Percentiles rank a stretch among this genome's conserved stretches.
phyloP scores from a whole-genome alignment of 2,888 invertebrate genomes.

The Lumbricus terrestris region DNA sequence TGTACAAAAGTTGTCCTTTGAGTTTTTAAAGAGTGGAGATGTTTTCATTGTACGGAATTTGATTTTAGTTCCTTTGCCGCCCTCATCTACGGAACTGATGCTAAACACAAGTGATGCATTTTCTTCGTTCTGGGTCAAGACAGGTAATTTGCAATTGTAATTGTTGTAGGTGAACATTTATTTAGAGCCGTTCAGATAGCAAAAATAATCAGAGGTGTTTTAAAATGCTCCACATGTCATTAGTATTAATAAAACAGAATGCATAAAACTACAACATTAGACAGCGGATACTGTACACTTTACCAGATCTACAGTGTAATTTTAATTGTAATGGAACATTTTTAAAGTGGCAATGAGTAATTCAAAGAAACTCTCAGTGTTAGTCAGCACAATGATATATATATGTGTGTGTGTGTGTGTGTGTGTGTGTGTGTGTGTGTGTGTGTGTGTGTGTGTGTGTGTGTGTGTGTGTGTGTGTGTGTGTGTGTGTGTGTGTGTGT shows the following conservation, averaged over 20 bases:
- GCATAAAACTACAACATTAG: background rate
- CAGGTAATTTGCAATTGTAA: slow-evolving; percentile 20
- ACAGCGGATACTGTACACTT: background rate
- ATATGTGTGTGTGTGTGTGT: no score
- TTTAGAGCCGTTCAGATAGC: no score
- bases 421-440: no score
- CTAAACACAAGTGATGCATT: slow-evolving; percentile 30
- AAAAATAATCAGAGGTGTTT: background rate
- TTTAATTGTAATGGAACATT: no score
- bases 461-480: no score
- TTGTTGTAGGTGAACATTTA: no score
- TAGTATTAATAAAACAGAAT: background rate
- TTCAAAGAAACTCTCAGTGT: no score
- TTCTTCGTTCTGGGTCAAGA: slow-evolving; percentile 28
- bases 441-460: no score
- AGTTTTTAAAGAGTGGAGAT: background rate
- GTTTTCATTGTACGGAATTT: background rate
- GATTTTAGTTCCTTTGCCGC: background rate
- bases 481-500: no score
- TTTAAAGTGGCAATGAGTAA: no score
- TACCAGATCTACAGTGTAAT: background rate
- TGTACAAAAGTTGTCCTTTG: background rate
- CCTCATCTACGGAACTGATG: slow-evolving; percentile 16
- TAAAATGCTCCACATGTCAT: background rate
- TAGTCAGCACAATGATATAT: no score